phyloP scores from a whole-genome alignment of 1,140 invertebrate genomes.

The Ladona fulva region DNA sequence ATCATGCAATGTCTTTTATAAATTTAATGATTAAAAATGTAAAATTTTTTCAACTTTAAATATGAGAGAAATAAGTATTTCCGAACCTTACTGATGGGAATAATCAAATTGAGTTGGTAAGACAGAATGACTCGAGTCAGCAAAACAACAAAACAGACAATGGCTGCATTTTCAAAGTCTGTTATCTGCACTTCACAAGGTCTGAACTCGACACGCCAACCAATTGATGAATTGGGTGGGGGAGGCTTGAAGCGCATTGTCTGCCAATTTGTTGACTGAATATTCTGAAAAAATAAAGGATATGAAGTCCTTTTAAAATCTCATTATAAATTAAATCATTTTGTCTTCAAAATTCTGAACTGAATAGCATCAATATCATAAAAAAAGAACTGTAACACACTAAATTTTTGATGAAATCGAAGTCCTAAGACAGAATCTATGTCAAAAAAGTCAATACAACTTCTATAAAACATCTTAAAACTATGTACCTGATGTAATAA shows the following conservation, averaged over 20 bases:
- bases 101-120: slow-evolving; percentile 91
- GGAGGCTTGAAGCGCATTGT: slow-evolving; percentile 99
- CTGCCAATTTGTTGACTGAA: slow-evolving; percentile 99
- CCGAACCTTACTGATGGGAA: slow-evolving; percentile 90
- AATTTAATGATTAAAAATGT: no score
- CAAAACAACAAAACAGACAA: slow-evolving; percentile 96
- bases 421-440: no score
- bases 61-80: slow-evolving; percentile 15
- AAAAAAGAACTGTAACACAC: no score
- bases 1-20: no score
- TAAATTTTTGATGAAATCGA: no score
- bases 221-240: slow-evolving; percentile 86
- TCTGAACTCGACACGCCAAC: slow-evolving; percentile 99
- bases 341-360: not conserved
- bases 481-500: not conserved
- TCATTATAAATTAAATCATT: no score
- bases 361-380: no score
- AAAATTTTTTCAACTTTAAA: no score
- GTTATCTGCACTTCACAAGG: slow-evolving; percentile 98
- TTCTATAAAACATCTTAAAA: not conserved
- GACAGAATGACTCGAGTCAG: slow-evolving; percentile 94
- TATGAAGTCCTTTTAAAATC: not conserved
- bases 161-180: slow-evolving; percentile 99
- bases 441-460: no score
- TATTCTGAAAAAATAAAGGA: slow-evolving; percentile 62